Base-by-base conservation (phyloP, 2,113 vertebrate genomes). In the Rhinoptilus africanus region DNA sequence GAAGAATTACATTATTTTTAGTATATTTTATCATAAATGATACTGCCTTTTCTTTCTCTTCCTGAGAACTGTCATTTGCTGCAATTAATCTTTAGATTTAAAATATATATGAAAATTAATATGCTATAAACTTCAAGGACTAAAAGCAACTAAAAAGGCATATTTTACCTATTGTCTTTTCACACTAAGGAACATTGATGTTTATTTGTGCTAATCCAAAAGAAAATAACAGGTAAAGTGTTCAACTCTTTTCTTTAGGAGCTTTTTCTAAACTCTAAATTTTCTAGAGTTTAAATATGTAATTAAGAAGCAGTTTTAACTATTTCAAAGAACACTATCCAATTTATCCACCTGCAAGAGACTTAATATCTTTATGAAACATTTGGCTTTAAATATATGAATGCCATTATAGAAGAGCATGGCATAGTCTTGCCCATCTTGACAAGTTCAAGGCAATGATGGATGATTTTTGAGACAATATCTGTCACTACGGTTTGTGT, bases 391-490 rank as follows among this genome's bases (percentile, higher is more conserved):
- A 86, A 74, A 94, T 57, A 39, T 68, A 43, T 74, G 47, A 93
- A 92, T 84, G 59, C 15, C 7, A 35, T 93, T 87, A 85, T 8
- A 71, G 54, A n/a, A 48, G 83, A 85, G 68, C 20, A 60, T 37
- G 32, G 35, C 59, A 76, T 27, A 73, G n/a, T 16, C 53, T 87
- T 93, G 90, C 32, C 66, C 47, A 63, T 79, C 72, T 35, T 91
- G 93, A 95, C 62, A 94, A 56, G 35, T 71, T 95, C 62, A 82
- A 95, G 87, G 66, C 28, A 76, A 59, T 85, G 85, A 93, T 74
- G 43, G 81, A 96, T 89, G 85, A 90, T 71, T 95, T 72, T 50
- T 62, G 19, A 93, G 60, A 57, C 27, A 85, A 84, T 97, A 81
- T 79, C 76, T 62, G 53, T 86, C 39, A 6, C 67, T 94, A 17